These are phyloP conservation scores for Otolemur crassicaudatus DNA, from an alignment of 2,797 vertebrate species.

Conservation along the genomic window DNA sequence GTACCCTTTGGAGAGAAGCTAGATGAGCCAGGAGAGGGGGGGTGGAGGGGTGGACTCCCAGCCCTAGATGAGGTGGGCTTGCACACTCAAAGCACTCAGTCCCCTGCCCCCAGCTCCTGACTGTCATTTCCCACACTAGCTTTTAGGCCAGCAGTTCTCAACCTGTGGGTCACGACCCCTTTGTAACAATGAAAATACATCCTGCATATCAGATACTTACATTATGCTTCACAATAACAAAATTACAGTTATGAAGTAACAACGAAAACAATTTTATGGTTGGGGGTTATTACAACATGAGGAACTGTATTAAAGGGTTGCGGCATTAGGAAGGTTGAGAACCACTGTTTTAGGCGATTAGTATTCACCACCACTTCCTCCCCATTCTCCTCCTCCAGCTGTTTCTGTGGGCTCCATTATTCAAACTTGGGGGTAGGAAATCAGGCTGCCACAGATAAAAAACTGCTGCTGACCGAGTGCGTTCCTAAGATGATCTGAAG, in stretches of 20 bases:
- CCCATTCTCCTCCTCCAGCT: conserved; percentile 10
- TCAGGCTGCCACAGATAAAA: conserved; percentile 1
- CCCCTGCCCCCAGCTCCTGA: background rate
- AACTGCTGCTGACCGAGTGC: background rate
- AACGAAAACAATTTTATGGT: no score
- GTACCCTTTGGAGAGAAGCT: background rate
- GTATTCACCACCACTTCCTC: background rate
- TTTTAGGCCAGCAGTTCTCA: background rate
- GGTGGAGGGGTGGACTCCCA: background rate
- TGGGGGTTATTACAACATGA: no score
- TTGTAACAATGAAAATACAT: no score
- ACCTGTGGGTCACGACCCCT: no score
- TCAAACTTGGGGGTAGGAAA: conserved; percentile 10
- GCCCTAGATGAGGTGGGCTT: background rate
- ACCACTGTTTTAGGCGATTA: background rate
- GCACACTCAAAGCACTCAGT: background rate
- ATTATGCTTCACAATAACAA: no score
- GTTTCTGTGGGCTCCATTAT: conserved; percentile 56
- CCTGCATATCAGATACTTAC: no score
- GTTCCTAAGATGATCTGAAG: background rate
- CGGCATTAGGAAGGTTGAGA: no score
- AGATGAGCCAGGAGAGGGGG: background rate
- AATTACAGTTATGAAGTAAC: no score
- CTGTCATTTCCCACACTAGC: background rate
- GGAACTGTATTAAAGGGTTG: no score